Evolutionary conservation across 92 coral and sea anemone genomes (phyloP).

Genomic region (Muricea muricata): DNA sequence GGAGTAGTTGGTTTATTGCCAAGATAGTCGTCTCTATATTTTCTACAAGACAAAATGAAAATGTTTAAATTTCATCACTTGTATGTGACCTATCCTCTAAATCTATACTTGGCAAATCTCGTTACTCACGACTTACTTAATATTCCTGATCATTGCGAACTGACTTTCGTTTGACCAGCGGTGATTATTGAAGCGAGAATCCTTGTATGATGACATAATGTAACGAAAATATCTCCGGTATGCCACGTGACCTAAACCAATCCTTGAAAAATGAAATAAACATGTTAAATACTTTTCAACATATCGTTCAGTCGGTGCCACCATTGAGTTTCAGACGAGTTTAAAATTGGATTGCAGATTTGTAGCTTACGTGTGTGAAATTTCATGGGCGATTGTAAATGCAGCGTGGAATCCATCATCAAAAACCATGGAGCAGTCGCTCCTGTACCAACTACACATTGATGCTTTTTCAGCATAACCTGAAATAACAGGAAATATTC

Average conservation of each 20-base stretch:
- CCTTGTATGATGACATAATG: conserved; percentile 84
- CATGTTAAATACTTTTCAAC: not conserved
- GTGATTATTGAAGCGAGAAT: conserved; percentile 78
- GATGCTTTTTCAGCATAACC: conserved; percentile 78
- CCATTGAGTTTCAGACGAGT: no score
- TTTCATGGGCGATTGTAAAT: conserved; percentile 85
- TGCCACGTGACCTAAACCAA: conserved; percentile 86
- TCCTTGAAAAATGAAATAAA: conserved; percentile 19
- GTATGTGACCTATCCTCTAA: no score
- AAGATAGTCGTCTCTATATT: no score
- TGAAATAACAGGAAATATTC: not conserved
- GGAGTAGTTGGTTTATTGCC: not conserved
- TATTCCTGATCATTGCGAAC: conserved; percentile 60
- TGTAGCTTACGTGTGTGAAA: conserved; percentile 90
- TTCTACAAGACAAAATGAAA: not conserved
- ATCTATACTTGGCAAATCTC: no score
- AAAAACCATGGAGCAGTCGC: conserved; percentile 85
- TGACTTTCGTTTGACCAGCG: conserved; percentile 87
- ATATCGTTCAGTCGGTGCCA: no score
- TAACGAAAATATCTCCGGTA: conserved; percentile 68
- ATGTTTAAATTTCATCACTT: no score
- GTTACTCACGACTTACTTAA: no score
- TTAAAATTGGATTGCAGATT: no score
- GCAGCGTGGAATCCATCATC: conserved; percentile 87
- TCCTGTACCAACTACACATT: conserved; percentile 80